phyloP scores from a whole-genome alignment of 2,888 invertebrate genomes.

The Caenorhabditis imperialis region DNA sequence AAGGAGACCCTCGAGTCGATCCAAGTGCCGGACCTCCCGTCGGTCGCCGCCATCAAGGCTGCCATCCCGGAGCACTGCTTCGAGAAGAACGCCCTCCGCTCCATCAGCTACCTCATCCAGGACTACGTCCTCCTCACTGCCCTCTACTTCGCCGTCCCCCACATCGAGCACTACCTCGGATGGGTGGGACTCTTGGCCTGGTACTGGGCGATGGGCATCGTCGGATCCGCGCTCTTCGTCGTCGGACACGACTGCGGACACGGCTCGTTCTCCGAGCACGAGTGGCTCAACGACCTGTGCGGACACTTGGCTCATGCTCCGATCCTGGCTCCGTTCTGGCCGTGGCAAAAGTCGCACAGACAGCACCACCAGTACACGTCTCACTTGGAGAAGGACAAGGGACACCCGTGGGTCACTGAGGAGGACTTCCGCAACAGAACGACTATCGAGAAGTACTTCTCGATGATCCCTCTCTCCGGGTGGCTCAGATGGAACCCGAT shows the following conservation, averaged over 20 bases:
- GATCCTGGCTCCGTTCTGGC: slow-evolving; percentile 72
- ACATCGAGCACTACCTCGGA: slow-evolving; percentile 69
- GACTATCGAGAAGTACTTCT: slow-evolving; percentile 64
- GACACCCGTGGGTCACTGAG: slow-evolving; percentile 73
- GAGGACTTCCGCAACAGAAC: slow-evolving; percentile 61
- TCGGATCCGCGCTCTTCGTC: slow-evolving; percentile 67
- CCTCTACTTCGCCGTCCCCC: slow-evolving; percentile 68
- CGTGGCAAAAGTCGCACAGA: slow-evolving; percentile 73
- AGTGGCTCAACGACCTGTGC: slow-evolving; percentile 71
- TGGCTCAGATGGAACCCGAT: slow-evolving; percentile 77
- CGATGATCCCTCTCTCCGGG: slow-evolving; percentile 72
- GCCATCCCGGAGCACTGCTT: slow-evolving; percentile 75
- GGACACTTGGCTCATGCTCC: slow-evolving; percentile 73
- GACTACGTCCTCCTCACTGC: slow-evolving; percentile 68
- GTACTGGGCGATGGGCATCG: slow-evolving; percentile 73
- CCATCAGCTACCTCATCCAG: slow-evolving; percentile 69
- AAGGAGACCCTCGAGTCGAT: slow-evolving; percentile 40
- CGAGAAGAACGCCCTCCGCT: slow-evolving; percentile 70
- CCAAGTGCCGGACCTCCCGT: slow-evolving; percentile 65
- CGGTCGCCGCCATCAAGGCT: slow-evolving; percentile 70
- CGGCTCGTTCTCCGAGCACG: slow-evolving; percentile 69
- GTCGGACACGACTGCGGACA: slow-evolving; percentile 74
- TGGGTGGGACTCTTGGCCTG: slow-evolving; percentile 69
- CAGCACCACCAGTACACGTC: slow-evolving; percentile 73
- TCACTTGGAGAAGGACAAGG: slow-evolving; percentile 71